Conservation (phyloP, 2,113 vertebrate genomes). For the Ceratotherium simum region DNA sequence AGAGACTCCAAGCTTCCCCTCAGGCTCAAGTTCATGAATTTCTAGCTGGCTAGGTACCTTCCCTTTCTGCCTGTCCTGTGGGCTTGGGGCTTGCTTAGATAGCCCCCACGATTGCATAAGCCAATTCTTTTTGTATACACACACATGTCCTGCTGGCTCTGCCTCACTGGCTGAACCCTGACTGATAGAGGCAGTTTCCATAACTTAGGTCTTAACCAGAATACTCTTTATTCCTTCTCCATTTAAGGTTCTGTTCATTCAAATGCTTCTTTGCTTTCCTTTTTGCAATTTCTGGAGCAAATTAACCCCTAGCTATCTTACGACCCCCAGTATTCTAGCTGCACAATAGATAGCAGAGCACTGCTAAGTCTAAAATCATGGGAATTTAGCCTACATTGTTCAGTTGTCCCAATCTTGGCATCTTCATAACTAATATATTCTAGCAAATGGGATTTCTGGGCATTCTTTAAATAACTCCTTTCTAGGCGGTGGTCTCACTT, state of each 20-base stretch:
- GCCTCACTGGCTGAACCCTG: not conserved
- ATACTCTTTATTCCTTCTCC: not conserved
- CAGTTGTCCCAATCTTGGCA: not conserved
- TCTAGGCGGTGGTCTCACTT: not conserved
- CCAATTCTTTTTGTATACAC: not conserved
- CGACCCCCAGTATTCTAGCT: not conserved
- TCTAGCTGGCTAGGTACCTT: not conserved
- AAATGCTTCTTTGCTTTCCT: not conserved
- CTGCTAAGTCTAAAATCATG: not conserved
- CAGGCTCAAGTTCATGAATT: not conserved
- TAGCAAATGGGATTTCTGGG: not conserved
- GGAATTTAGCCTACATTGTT: not conserved
- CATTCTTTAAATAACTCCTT: not conserved
- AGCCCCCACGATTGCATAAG: not conserved
- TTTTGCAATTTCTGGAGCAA: not conserved
- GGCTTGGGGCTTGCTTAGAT: not conserved
- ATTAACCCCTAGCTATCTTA: not conserved
- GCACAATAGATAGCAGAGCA: not conserved
- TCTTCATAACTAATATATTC: constrained; percentile 25
- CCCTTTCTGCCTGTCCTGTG: not conserved
- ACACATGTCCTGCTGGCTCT: not conserved
- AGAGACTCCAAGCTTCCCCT: not conserved
- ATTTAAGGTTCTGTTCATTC: not conserved
- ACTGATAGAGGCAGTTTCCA: not conserved
- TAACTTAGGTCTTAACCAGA: not conserved